A percentile compares a stretch with the other conserved stretches of the same genome.
These are phyloP conservation scores for Metallyticus violacea DNA, from an alignment of 2,888 invertebrate genomes.

Conservation along the genomic window DNA sequence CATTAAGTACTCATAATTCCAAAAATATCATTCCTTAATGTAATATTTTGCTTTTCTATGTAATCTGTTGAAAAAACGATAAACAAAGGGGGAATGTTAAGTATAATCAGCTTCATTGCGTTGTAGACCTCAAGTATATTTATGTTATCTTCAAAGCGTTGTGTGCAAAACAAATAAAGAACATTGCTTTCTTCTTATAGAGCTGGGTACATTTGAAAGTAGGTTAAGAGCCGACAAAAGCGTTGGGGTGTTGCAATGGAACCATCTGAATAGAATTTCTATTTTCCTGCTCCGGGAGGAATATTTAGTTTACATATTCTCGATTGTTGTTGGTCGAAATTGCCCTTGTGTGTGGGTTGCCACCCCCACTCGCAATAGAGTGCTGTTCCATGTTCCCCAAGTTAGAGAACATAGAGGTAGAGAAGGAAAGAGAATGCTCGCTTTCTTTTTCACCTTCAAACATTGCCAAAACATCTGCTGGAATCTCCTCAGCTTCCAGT, in stretches of 20 bases:
- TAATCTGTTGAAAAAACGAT: no score
- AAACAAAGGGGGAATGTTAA: no score
- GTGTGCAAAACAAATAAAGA: neutral
- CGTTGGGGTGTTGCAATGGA: neutral
- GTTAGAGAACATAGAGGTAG: neutral
- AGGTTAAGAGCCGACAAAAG: neutral
- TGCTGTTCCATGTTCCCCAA: neutral
- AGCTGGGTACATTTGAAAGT: neutral
- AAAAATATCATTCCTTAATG: no score
- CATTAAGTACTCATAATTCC: no score
- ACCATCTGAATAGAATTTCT: neutral
- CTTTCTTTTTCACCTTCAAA: neutral
- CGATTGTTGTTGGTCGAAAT: neutral
- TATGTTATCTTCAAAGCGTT: neutral
- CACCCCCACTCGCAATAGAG: neutral
- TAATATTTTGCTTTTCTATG: no score
- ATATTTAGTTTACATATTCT: neutral
- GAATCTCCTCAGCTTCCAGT: neutral
- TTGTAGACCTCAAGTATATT: no score
- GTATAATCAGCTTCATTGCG: no score
- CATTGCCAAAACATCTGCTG: neutral
- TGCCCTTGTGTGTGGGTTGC: neutral
- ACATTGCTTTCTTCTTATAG: neutral
- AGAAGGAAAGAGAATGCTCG: neutral
- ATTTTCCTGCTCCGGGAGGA: neutral